Percentiles rank a stretch among this genome's conserved stretches.
These are phyloP conservation scores for Thymelicus lineola DNA, from an alignment of 2,888 invertebrate species.

Conservation along the genomic window DNA sequence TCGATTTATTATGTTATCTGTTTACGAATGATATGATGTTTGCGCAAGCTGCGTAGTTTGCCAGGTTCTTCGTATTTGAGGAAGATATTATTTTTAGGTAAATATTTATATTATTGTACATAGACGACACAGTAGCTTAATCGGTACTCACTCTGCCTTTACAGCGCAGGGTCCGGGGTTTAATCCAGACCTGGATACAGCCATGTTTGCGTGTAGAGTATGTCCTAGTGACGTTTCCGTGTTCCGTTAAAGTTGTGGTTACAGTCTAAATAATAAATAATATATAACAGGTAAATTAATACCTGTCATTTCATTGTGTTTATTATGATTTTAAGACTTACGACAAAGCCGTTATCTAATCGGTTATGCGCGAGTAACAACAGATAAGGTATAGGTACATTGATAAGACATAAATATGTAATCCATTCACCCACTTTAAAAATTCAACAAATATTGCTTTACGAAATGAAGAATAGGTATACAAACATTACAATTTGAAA, in stretches of 20 bases:
- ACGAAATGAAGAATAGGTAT: neutral
- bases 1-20: constrained; percentile 12
- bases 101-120: too few species aligned
- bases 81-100: too few species aligned
- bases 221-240: neutral
- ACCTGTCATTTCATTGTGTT: neutral
- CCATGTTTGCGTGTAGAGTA: too few species aligned
- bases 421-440: constrained; percentile 52
- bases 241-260: neutral
- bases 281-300: neutral
- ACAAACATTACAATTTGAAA: neutral
- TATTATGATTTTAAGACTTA: constrained; percentile 31
- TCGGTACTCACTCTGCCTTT: too few species aligned
- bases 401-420: constrained; percentile 58
- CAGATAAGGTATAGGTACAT: constrained; percentile 58
- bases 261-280: neutral
- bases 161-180: too few species aligned
- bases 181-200: too few species aligned
- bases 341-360: constrained; percentile 59
- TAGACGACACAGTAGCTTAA: too few species aligned
- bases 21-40: constrained; percentile 22
- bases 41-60: constrained; percentile 7
- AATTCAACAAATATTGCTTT: constrained; percentile 27
- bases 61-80: neutral
- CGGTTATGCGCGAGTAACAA: constrained; percentile 45